Percentiles rank a stretch among this genome's conserved stretches.
Conservation (phyloP, 2,888 invertebrate species). For the Agonopterix heracliana region DNA sequence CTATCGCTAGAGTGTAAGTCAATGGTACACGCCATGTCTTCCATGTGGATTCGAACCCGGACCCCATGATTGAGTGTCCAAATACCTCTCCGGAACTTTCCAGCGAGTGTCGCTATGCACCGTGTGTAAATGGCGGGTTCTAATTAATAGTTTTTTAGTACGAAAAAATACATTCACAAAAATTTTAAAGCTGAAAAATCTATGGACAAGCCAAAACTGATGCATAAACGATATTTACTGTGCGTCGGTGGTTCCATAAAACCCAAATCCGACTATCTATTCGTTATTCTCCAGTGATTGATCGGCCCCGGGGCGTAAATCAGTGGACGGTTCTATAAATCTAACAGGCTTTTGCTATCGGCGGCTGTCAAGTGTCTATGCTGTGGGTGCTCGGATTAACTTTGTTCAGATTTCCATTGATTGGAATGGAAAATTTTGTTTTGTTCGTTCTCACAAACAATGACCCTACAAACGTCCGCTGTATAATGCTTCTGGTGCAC, state of each 20-base stretch:
- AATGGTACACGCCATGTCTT: no score
- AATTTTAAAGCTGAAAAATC: no score
- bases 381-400: conserved; percentile 24
- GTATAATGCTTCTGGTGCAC: no score
- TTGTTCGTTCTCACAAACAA: background rate
- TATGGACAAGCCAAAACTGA: background rate
- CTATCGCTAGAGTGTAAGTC: no score
- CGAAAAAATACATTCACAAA: no score
- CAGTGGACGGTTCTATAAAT: conserved; percentile 36
- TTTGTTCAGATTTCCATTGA: conserved; percentile 1
- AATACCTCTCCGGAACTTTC: no score
- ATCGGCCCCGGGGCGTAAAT: conserved; percentile 40
- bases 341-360: conserved; percentile 21
- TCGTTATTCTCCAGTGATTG: conserved; percentile 34
- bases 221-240: conserved; percentile 4
- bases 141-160: no score
- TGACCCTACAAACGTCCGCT: no score
- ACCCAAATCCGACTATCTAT: conserved; percentile 30
- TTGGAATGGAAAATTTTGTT: background rate
- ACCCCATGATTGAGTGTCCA: no score
- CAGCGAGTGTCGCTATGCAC: no score
- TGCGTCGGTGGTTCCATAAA: background rate
- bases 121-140: no score
- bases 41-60: no score
- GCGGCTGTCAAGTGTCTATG: conserved; percentile 25